Evolutionary conservation across 1,140 invertebrate species (phyloP).

Genomic region (Eurytemora carolleeae): DNA sequence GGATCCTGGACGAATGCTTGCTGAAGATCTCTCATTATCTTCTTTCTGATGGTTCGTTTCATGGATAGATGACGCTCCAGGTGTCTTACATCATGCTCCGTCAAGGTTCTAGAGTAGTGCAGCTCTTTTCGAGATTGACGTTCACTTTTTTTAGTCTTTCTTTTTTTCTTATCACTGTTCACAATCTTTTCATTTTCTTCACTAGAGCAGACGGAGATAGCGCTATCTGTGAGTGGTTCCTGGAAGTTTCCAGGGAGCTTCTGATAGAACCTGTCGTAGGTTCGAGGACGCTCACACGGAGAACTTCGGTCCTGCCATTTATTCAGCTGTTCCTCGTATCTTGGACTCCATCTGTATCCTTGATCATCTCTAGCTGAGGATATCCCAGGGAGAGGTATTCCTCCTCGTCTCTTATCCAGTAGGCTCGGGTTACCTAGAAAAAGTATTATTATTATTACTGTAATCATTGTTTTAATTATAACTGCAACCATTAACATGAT

Average conservation of each 20-base stretch:
- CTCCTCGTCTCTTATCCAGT: not conserved
- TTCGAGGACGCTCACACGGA: not conserved
- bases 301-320: not conserved
- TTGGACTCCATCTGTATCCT: not conserved
- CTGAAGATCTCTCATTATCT: slow-evolving; percentile 58
- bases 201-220: not conserved
- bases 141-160: not conserved
- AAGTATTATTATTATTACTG: too few species aligned
- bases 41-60: slow-evolving; percentile 65
- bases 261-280: not conserved
- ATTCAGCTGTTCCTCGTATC: not conserved
- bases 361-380: not conserved
- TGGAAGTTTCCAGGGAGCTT: not conserved
- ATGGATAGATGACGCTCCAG: slow-evolving; percentile 57
- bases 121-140: not conserved
- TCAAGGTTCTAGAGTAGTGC: not conserved
- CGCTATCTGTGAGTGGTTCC: not conserved
- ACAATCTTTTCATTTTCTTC: not conserved
- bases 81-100: slow-evolving; percentile 46
- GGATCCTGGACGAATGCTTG: slow-evolving; percentile 37
- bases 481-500: too few species aligned
- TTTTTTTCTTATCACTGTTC: not conserved
- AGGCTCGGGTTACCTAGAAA: not conserved
- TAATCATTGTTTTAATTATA: too few species aligned
- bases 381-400: not conserved